A percentile compares a stretch with the other conserved stretches of the same genome.
Evolutionary conservation across 1,140 invertebrate species (phyloP).

Genomic region (Hylaeus anthracinus): DNA sequence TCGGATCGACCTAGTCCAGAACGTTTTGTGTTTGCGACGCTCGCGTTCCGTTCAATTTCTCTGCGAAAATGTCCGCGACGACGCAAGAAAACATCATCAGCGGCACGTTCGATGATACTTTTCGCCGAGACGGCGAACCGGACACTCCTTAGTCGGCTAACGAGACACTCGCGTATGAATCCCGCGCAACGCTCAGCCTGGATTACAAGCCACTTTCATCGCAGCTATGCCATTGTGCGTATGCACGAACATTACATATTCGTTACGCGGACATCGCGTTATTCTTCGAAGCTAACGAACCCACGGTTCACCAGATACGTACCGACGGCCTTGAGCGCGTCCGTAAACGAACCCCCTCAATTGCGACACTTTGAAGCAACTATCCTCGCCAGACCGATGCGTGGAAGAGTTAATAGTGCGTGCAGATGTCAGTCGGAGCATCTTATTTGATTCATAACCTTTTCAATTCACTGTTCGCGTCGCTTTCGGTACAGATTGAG

Average conservation of each 20-base stretch:
- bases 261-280: constrained; percentile 55
- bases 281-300: constrained; percentile 49
- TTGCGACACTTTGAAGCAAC: neutral
- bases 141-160: constrained; percentile 53
- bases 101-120: constrained; percentile 31
- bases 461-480: no score
- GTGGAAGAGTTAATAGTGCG: neutral
- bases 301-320: constrained; percentile 24
- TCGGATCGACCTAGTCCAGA: neutral
- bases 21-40: neutral
- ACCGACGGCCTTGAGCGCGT: constrained; percentile 36
- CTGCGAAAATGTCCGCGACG: neutral
- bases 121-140: constrained; percentile 21
- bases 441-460: no score
- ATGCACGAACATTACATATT: constrained; percentile 58
- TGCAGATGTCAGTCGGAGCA: no score
- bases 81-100: constrained; percentile 8
- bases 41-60: neutral
- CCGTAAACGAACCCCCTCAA: constrained; percentile 1
- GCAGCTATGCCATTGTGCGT: constrained; percentile 60
- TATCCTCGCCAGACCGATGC: neutral
- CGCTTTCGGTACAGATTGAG: no score
- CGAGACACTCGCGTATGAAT: constrained; percentile 37
- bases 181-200: constrained; percentile 22
- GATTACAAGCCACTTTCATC: constrained; percentile 64